Evolutionary conservation across 2,888 invertebrate genomes (phyloP), one percentile per base, ranked within the genome.

Genomic region (Eupithecia exiguata): DNA sequence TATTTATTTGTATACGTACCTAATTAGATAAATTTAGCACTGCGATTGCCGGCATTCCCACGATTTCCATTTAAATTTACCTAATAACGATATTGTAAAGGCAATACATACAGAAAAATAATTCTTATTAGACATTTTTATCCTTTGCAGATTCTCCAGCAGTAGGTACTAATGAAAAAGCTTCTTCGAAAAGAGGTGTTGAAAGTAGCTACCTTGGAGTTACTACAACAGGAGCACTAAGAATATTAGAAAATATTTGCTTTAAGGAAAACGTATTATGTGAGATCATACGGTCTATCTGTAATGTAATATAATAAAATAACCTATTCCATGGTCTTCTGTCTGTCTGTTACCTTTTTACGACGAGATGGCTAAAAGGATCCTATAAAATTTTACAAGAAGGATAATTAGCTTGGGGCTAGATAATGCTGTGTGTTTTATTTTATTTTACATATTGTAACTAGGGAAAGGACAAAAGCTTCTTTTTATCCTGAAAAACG

Each of bases 191-290:
- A 18, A 62, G 25, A 58, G 21, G 9, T 30, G 12, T 1, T 62
- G 16, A 62, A 30, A 16, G 62, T 30, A 61, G 7, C 7, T 30
- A 61, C 9, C 18, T 49, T 49, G 5, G n/a, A n/a, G 18, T n/a
- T n/a, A 10, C 25, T 16, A 62, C 35, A 35, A 62, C 35, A 62
- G 35, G 35, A 35, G 62, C 9, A 35, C 35, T 35, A 61, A 30
- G 61, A 16, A 61, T 61, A 62, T 62, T 62, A 62, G 35, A 62
- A 62, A 62, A 62, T 62, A 62, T 62, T 21, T 53, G 30, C 30
- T 30, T 30, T 30, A 30, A 30, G 4, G 30, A 30, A 30, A 30
- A 30, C 30, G 4, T 30, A 30, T 30, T 30, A 30, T n/a, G 46
- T 46, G 21, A 53, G 10, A 53, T 53, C 18, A 49, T 49, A 46